These are phyloP conservation scores for Crossaster papposus DNA, from an alignment of 53 echinoderm and acorn worm species.

Conservation along the genomic window DNA sequence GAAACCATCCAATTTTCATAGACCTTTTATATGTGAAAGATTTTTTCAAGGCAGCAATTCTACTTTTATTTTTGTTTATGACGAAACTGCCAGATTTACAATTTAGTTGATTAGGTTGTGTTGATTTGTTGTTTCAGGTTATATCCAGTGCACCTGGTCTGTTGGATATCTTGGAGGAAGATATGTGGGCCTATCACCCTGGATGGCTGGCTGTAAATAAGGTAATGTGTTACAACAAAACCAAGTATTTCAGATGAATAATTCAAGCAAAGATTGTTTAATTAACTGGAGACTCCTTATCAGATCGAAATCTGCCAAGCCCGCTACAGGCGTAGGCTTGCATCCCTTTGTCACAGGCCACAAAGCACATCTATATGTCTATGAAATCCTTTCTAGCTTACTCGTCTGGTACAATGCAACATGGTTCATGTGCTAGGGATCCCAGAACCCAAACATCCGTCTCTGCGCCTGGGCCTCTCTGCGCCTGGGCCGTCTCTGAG, in stretches of 20 bases:
- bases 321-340: too few species aligned
- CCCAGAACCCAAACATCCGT: too few species aligned
- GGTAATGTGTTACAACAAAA: neutral
- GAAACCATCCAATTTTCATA: neutral
- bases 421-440: too few species aligned
- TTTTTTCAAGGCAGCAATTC: neutral
- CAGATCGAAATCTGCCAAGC: too few species aligned
- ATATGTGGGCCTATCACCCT: conserved; percentile 53
- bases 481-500: too few species aligned
- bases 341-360: too few species aligned
- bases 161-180: conserved; percentile 18
- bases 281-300: too few species aligned
- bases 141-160: conserved; percentile 18
- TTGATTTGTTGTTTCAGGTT: conserved; percentile 36
- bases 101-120: neutral
- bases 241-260: neutral
- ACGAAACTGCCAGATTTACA: neutral
- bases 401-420: too few species aligned
- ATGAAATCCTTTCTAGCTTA: too few species aligned
- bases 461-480: too few species aligned
- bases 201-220: conserved; percentile 59
- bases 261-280: too few species aligned
- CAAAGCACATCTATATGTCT: too few species aligned
- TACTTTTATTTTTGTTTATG: neutral
- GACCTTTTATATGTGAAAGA: neutral